Evolutionary conservation across 2,797 vertebrate genomes (phyloP).

Genomic region (Lemur catta): DNA sequence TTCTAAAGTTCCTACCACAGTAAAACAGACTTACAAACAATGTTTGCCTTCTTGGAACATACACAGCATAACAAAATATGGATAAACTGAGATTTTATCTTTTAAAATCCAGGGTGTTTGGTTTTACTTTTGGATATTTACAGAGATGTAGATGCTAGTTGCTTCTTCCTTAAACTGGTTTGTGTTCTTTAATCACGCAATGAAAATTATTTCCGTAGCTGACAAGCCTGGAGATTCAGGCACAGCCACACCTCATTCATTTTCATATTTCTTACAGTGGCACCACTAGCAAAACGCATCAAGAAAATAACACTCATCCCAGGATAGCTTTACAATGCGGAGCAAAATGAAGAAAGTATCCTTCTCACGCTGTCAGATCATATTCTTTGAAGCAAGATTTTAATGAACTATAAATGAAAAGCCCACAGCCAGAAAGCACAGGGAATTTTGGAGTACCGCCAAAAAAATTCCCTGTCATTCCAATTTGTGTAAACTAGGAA

Average conservation of each 20-base stretch:
- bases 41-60: neutral
- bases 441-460: slow-evolving; percentile 29
- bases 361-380: neutral
- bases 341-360: neutral
- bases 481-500: neutral
- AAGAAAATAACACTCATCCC: neutral
- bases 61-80: neutral
- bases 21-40: neutral
- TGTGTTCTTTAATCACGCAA: neutral
- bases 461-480: neutral
- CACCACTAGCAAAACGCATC: neutral
- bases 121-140: neutral
- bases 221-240: neutral
- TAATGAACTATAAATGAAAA: neutral
- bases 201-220: neutral
- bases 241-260: neutral
- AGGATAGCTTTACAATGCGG: neutral
- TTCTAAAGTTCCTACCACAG: neutral
- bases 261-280: neutral
- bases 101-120: neutral
- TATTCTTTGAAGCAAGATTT: neutral
- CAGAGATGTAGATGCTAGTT: neutral
- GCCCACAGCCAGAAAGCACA: neutral
- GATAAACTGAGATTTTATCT: neutral
- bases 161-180: neutral